Evolutionary conservation across 1,140 invertebrate species (phyloP).

Genomic region (Ptiloglossa arizonensis): DNA sequence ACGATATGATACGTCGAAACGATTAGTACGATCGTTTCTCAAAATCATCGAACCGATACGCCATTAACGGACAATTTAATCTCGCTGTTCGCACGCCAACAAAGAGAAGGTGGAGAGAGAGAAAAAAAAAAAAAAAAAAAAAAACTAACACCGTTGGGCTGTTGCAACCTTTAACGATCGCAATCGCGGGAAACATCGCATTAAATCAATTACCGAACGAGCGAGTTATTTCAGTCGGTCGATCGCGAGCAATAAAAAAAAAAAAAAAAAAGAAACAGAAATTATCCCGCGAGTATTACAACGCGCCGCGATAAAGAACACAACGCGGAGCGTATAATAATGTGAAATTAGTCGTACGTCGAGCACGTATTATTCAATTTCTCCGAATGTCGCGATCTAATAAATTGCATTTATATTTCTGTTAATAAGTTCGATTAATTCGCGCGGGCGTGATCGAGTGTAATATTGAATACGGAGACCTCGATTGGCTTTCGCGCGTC

Average conservation of each 20-base stretch:
- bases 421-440: not conserved
- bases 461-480: not conserved
- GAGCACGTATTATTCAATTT: slow-evolving; percentile 4
- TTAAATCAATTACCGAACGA: slow-evolving; percentile 8
- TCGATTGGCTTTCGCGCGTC: not conserved
- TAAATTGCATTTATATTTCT: not conserved
- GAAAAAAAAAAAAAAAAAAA: too few relatives aligned
- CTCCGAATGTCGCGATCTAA: not conserved
- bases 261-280: too few relatives aligned
- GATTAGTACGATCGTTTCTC: slow-evolving; percentile 25
- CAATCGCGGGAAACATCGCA: not conserved
- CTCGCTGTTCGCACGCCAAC: not conserved
- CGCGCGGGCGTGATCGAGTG: not conserved
- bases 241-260: not conserved
- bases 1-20: slow-evolving; percentile 55
- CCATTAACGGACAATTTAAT: not conserved
- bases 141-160: not conserved
- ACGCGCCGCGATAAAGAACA: not conserved
- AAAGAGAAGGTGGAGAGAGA: too few relatives aligned
- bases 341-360: not conserved
- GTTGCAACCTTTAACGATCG: not conserved
- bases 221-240: not conserved
- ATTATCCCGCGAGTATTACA: not conserved
- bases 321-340: not conserved
- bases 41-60: slow-evolving; percentile 1